These are phyloP conservation scores for Epinephelus cyanopodus DNA, from an alignment of 2,113 vertebrate genomes.

Conservation along the genomic window DNA sequence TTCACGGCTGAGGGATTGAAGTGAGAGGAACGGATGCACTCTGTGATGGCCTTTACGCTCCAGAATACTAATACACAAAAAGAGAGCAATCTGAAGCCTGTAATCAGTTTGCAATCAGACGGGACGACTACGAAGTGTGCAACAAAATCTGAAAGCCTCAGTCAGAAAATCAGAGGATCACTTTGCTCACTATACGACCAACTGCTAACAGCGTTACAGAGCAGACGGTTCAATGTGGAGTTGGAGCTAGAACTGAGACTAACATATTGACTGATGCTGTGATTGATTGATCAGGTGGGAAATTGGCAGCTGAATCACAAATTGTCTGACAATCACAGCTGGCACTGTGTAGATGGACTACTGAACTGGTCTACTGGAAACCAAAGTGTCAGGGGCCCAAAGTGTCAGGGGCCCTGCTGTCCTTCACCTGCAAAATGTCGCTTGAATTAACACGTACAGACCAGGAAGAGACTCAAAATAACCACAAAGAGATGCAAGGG, in stretches of 20 bases:
- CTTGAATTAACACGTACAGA: too few relatives aligned
- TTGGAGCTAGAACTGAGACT: constrained; percentile 2
- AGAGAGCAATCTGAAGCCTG: constrained; percentile 34
- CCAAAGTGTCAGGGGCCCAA: too few relatives aligned
- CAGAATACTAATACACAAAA: constrained; percentile 70
- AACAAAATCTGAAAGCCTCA: constrained; percentile 31
- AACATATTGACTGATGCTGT: constrained; percentile 9
- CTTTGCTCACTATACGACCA: constrained; percentile 8
- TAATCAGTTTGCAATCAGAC: constrained; percentile 65
- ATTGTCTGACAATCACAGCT: neutral
- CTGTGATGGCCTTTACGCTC: constrained; percentile 53
- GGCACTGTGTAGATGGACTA: neutral
- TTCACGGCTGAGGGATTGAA: constrained; percentile 58
- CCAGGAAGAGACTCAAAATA: too few relatives aligned
- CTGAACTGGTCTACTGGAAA: too few relatives aligned
- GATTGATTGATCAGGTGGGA: constrained; percentile 11
- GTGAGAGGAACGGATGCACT: constrained; percentile 48
- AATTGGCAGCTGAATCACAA: constrained; percentile 1
- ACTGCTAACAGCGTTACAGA: too few relatives aligned
- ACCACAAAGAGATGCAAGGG: too few relatives aligned
- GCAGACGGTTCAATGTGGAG: neutral
- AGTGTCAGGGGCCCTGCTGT: too few relatives aligned
- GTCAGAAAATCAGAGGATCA: constrained; percentile 36
- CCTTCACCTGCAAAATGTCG: too few relatives aligned
- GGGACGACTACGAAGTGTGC: constrained; percentile 13